A percentile compares a stretch with the other conserved stretches of the same genome.
Conservation (phyloP, 2,797 vertebrate species). For the Microctenopoma stevenorrisi region DNA sequence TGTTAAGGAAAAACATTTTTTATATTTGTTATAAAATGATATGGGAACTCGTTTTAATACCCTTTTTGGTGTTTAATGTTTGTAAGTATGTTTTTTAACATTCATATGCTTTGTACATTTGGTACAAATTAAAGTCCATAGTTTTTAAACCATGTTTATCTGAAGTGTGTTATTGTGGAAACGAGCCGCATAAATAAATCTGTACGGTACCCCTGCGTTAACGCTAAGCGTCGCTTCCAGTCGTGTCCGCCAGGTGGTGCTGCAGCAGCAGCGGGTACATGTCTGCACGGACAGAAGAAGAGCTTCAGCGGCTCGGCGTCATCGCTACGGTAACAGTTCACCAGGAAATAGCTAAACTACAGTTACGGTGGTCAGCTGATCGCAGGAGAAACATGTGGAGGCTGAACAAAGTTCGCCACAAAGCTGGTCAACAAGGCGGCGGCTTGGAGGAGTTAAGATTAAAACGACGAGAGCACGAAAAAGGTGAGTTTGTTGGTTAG, state of each 20-base stretch:
- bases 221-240: too few relatives aligned
- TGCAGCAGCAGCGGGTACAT: not conserved
- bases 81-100: constrained; percentile 15
- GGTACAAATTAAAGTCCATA: constrained; percentile 45
- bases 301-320: not conserved
- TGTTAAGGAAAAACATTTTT: not conserved
- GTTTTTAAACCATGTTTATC: not conserved
- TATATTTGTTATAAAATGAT: not conserved
- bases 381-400: constrained; percentile 77
- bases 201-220: not conserved
- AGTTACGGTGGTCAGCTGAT: not conserved
- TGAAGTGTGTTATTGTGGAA: not conserved
- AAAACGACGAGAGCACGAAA: constrained; percentile 81
- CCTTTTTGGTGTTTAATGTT: constrained; percentile 4
- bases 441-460: constrained; percentile 71
- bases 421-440: constrained; percentile 54
- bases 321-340: not conserved
- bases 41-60: not conserved
- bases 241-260: not conserved
- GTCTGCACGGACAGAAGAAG: constrained; percentile 13
- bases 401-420: constrained; percentile 75
- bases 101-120: constrained; percentile 29
- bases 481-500: constrained; percentile 54
- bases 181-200: not conserved
- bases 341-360: not conserved